Base-by-base conservation (phyloP, 64 coral and sea anemone genomes). In the Montipora capricornis region DNA sequence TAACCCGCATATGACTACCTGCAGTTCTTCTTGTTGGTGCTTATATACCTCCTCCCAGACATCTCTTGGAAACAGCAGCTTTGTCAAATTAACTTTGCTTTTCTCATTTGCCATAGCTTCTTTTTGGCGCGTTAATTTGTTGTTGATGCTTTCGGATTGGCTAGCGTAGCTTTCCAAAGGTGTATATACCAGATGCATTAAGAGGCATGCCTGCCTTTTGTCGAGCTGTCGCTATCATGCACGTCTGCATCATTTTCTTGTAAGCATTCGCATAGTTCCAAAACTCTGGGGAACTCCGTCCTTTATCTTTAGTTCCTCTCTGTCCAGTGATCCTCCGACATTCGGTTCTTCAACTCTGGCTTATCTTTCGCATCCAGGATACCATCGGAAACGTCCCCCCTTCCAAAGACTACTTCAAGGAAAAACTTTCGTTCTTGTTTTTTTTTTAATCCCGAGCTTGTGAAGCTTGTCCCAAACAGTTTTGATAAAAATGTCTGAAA, bases 31-130 rank as follows among this genome's bases (percentile, higher is more conserved):
- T 47, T 68, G 88, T 67, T 79, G 75, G 55, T 90, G 75, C 53
- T 9, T 79, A 44, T 90, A 75, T 9, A 90, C 75, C 5, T 90
- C 20, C 22, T 90, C 88, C 88, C 88, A 90, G 1, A 90, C 75
- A 68, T 90, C 88, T 12, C n/a, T 79, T 8, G 76, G 80, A 45
- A 90, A 67, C 52, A 79, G 77, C 16, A 90, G 19, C 59, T 88
- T 88, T 51, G 70, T n/a, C 11, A 57, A 20, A 9, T 75, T 12
- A 8, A 88, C 71, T 88, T 75, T 55, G 4, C 17, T 52, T 24
- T 75, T 88, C 13, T 88, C 5, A 16, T 66, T 88, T 73, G 0
- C 84, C 15, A 75, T 57, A 22, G 86, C 73, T 68, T 50, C 58
- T 10, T 79, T 79, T 7, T 89, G 76, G 0, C 19, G 7, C 0